Base-by-base conservation (phyloP, 2,113 vertebrate genomes). In the Phyllostomus discolor region DNA sequence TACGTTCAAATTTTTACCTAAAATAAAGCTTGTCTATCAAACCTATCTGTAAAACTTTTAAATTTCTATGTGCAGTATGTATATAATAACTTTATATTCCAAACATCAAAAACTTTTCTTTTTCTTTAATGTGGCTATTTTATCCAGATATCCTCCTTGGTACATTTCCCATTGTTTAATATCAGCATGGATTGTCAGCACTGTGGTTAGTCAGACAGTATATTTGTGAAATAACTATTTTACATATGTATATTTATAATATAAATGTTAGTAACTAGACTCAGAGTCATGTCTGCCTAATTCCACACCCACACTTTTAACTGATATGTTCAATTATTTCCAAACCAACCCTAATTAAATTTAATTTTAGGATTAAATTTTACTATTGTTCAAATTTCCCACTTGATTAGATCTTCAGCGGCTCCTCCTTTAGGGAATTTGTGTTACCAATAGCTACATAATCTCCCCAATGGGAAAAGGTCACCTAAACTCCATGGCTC, bases 171-270 rank as follows among this genome's bases (percentile, higher is more conserved):
- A 5, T 90, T 91, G 28, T 33, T 6, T 91, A 69, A 2, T 69
- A n/a, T 75, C 91, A 92, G 46, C 66, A 31, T 85, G 26, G 38
- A 82, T 89, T 91, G 62, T 82, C 6, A 26, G 52, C 26, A 81
- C 66, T 93, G 24, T 92, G 52, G 26, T 88, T 90, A 76, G 11
- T 48, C 28, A 46, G 46, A 57, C 54, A 87, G 19, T 82, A 2
- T 84, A 81, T 89, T 88, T 94, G 26, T 95, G 50, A 78, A 84
- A 41, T 79, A 78, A 85, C 16, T 80, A 64, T 66, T 91, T 93
- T 88, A 73, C 46, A 31, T 28, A 46, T 81, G 22, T 70, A 50
- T 35, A 26, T 20, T 48, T 9, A 75, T 76, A 10, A 48, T 19
- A 76, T 38, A 22, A 82, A 67, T 94, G 15, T 52, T 81, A 81